A percentile compares a stretch with the other conserved stretches of the same genome.
These are phyloP conservation scores for Clepsis dumicolana DNA, from an alignment of 2,888 invertebrate species.

Conservation along the genomic window DNA sequence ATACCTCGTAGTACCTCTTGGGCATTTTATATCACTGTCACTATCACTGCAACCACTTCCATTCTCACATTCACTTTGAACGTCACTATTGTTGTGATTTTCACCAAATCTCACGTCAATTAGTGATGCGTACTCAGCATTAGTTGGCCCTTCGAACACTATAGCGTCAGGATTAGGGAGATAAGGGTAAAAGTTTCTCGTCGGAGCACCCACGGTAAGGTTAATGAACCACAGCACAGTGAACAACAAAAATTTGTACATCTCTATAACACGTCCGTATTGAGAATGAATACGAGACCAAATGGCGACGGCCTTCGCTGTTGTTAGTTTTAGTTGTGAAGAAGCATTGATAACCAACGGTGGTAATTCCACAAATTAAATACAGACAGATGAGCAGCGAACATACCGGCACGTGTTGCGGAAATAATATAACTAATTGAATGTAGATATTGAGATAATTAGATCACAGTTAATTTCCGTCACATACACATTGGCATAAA, in stretches of 20 bases:
- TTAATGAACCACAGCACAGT: conserved; percentile 4
- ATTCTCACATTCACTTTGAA: background rate
- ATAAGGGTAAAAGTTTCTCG: conserved; percentile 53
- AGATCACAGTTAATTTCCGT: too few relatives aligned
- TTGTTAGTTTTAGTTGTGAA: background rate
- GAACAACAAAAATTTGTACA: conserved; percentile 2
- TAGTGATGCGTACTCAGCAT: conserved; percentile 52
- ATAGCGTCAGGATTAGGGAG: conserved; percentile 61
- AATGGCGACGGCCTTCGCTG: conserved; percentile 1
- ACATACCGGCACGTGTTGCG: background rate
- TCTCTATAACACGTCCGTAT: background rate
- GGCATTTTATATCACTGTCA: conserved; percentile 50
- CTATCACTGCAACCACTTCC: background rate
- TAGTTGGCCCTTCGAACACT: conserved; percentile 69
- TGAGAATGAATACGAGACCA: background rate
- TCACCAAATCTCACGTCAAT: conserved; percentile 18
- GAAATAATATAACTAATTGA: too few relatives aligned
- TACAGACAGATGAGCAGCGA: background rate
- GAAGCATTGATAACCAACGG: conserved; percentile 3
- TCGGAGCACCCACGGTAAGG: conserved; percentile 15
- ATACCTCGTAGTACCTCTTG: conserved; percentile 50
- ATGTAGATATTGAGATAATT: too few relatives aligned
- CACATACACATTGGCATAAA: too few relatives aligned
- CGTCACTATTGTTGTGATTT: background rate
- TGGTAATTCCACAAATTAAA: conserved; percentile 5